Evolutionary conservation across 2,797 vertebrate species (phyloP).

Genomic region (Falco concolor): DNA sequence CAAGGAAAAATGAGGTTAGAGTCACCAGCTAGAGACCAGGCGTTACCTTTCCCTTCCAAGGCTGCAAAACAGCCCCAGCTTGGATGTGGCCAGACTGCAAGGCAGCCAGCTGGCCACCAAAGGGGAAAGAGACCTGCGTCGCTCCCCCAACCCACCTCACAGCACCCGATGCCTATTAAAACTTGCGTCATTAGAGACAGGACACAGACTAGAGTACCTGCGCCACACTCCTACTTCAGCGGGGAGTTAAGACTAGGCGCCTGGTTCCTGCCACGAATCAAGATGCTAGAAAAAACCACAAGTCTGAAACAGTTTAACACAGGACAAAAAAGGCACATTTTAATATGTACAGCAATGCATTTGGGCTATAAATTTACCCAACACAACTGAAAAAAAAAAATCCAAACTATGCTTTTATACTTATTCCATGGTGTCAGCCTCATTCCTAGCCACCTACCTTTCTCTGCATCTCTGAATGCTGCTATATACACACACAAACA

Average conservation of each 20-base stretch:
- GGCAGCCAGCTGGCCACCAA: background rate
- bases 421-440: conserved; percentile 62
- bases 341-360: conserved; percentile 75
- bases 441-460: conserved; percentile 61
- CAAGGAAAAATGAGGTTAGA: background rate
- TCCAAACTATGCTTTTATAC: conserved; percentile 63
- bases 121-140: background rate
- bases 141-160: background rate
- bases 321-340: conserved; percentile 75
- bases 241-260: background rate
- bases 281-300: conserved; percentile 62
- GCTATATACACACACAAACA: conserved; percentile 64
- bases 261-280: background rate
- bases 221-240: background rate
- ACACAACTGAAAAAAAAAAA: conserved; percentile 65
- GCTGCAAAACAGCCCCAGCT: background rate
- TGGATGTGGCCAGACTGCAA: accelerated
- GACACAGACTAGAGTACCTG: background rate
- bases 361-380: conserved; percentile 69
- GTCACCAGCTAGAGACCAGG: background rate
- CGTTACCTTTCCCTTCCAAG: background rate
- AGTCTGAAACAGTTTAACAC: conserved; percentile 70
- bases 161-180: background rate
- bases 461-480: conserved; percentile 42
- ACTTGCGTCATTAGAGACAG: background rate